A percentile compares a stretch with the other conserved stretches of the same genome.
Evolutionary conservation across 2,113 vertebrate species (phyloP).

Genomic region (Ptychochromis oligacanthus): DNA sequence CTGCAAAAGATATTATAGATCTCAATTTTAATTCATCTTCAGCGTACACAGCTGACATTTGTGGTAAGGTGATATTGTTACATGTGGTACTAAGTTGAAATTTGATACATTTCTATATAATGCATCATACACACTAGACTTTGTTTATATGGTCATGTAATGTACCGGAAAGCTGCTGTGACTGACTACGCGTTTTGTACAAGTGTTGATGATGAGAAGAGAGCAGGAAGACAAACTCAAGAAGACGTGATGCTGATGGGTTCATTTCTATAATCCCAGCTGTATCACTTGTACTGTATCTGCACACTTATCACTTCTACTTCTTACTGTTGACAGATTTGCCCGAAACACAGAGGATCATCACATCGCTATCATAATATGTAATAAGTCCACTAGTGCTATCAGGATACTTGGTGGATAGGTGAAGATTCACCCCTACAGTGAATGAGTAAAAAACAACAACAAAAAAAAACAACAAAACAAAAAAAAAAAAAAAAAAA

Average conservation of each 20-base stretch:
- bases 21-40: conserved; percentile 24
- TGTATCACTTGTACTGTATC: background rate
- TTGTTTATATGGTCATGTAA: background rate
- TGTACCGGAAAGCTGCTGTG: too few species aligned
- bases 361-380: background rate
- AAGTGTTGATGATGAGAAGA: conserved; percentile 21
- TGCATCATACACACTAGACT: background rate
- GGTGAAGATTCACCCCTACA: background rate
- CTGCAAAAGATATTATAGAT: conserved; percentile 32
- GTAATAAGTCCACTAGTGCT: background rate
- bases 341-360: conserved; percentile 6
- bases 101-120: background rate
- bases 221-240: background rate
- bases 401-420: background rate
- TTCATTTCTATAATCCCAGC: conserved; percentile 15
- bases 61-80: background rate
- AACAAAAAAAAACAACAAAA: too few species aligned
- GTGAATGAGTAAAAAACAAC: background rate
- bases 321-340: conserved; percentile 1
- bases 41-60: conserved; percentile 1
- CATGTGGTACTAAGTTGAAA: background rate
- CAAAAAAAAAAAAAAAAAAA: too few species aligned
- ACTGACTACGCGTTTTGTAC: background rate
- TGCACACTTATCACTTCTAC: background rate
- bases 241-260: conserved; percentile 14